These are phyloP conservation scores for Bothrops jararaca DNA, from an alignment of 2,113 vertebrate genomes.

Conservation along the genomic window DNA sequence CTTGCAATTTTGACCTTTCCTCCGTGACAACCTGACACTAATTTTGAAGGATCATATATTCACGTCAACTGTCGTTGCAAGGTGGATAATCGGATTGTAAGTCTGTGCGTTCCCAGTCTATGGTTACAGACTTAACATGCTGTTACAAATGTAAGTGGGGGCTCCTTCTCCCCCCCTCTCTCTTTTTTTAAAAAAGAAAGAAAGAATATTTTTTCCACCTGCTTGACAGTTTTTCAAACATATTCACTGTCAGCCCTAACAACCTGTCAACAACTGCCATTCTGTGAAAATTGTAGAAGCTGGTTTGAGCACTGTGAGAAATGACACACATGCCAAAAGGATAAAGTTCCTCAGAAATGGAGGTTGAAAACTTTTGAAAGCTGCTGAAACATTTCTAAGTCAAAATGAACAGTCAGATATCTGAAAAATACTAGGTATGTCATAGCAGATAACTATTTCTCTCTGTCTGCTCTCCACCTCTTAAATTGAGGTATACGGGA, in stretches of 20 bases:
- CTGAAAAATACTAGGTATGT: conserved; percentile 74
- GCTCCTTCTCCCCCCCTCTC: conserved; percentile 52
- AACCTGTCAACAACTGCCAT: conserved; percentile 88
- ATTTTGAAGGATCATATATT: conserved; percentile 70
- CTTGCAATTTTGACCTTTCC: conserved; percentile 61
- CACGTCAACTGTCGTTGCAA: conserved; percentile 61
- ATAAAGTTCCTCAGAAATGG: conserved; percentile 83
- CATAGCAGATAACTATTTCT: conserved; percentile 81
- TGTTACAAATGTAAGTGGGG: conserved; percentile 73
- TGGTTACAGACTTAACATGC: conserved; percentile 70
- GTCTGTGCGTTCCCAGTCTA: conserved; percentile 58
- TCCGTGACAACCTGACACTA: conserved; percentile 71
- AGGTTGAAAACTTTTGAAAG: conserved; percentile 84
- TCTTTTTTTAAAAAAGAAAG: conserved; percentile 32
- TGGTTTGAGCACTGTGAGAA: conserved; percentile 80
- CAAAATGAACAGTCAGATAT: conserved; percentile 91
- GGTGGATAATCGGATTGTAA: conserved; percentile 58
- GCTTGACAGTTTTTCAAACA: conserved; percentile 91
- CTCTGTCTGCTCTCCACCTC: conserved; percentile 2
- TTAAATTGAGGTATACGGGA: conserved; percentile 73
- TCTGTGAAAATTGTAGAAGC: conserved; percentile 79
- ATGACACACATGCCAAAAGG: conserved; percentile 93
- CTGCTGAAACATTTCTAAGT: conserved; percentile 77
- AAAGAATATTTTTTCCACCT: conserved; percentile 73
- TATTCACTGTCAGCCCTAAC: conserved; percentile 87